Evolutionary conservation across 2,888 invertebrate genomes (phyloP), one percentile per base, ranked within the genome.

Genomic region (Bembecia ichneumoniformis): DNA sequence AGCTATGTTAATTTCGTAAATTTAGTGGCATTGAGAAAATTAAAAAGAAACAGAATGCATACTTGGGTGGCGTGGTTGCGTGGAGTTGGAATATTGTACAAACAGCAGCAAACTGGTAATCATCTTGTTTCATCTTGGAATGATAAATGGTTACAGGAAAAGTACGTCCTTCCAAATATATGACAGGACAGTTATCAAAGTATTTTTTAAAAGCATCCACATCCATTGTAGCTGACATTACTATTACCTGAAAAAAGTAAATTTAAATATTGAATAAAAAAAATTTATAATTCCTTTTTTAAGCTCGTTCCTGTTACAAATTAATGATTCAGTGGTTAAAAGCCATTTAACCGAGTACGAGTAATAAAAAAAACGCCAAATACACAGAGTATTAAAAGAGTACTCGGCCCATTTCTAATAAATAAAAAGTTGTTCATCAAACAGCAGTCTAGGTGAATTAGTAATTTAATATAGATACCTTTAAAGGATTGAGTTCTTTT

Each of bases 221-320:
- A 80, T 98, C 96, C 96, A 98, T 97, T 11, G 98, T 98, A 0
- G 98, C 98, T 0, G 97, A 98, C 92, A 97, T 97, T 47, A 97
- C 89, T 35, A 98, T 90, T 16, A 96, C 82, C 93, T 94, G 70
- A 47, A 88, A 40, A 13, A 9, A 9, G 28, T 28, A 2, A 28
- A 20, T 20, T 20, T 20, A 9, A 9, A 28, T 28, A 28, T 28
- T 28, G 0, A 28, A 1, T 20, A 7, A 28, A 28, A 2, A 4
- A 2, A 2, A 2, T 28, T 5, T 20, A 20, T 28, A 28, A 28
- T 28, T 9, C 28, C 28, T 28, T 28, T 28, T 20, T 20, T 20
- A 20, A 20, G 20, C 20, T 1, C 4, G 5, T 20, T 20, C 4
- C 5, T 20, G 5, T 20, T 1, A 20, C 20, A 20, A 3, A 20